phyloP scores from a whole-genome alignment of 1,140 invertebrate genomes.

The Ectropis grisescens region DNA sequence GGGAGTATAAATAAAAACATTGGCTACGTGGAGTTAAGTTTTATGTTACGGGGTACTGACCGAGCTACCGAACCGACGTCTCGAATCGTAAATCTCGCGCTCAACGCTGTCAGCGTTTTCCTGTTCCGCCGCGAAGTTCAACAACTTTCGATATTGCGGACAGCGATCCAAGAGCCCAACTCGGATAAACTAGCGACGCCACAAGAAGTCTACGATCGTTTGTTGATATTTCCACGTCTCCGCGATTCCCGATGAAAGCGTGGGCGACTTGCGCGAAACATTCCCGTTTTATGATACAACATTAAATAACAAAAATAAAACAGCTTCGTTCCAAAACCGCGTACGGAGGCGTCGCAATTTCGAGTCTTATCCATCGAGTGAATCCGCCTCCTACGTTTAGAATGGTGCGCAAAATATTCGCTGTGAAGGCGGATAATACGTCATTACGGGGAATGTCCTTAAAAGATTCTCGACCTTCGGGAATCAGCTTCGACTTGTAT shows the following conservation, averaged over 20 bases:
- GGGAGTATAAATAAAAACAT: slow-evolving; percentile 12
- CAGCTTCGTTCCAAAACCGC: slow-evolving; percentile 14
- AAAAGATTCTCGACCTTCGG: slow-evolving; percentile 18
- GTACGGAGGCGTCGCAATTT: slow-evolving; percentile 23
- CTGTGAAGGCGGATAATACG: slow-evolving; percentile 21
- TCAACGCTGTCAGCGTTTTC: slow-evolving; percentile 22
- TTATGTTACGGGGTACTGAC: slow-evolving; percentile 21
- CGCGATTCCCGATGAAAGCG: slow-evolving; percentile 2
- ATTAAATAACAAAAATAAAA: slow-evolving; percentile 4
- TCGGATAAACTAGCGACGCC: too few species aligned
- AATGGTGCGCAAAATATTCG: slow-evolving; percentile 29
- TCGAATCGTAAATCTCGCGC: slow-evolving; percentile 24
- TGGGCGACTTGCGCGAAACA: slow-evolving; percentile 11
- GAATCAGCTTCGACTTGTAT: too few species aligned
- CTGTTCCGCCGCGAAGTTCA: slow-evolving; percentile 25
- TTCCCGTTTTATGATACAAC: slow-evolving; percentile 9
- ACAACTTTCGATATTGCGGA: slow-evolving; percentile 18
- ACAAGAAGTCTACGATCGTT: too few species aligned
- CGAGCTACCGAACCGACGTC: slow-evolving; percentile 16
- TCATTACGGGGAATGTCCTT: slow-evolving; percentile 14
- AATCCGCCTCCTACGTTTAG: slow-evolving; percentile 25
- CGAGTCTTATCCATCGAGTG: slow-evolving; percentile 24
- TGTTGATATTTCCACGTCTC: too few species aligned
- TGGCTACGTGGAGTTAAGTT: slow-evolving; percentile 11
- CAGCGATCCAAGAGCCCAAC: too few species aligned